Evolutionary conservation across 2,888 invertebrate genomes (phyloP).

Genomic region (Formica aserva): DNA sequence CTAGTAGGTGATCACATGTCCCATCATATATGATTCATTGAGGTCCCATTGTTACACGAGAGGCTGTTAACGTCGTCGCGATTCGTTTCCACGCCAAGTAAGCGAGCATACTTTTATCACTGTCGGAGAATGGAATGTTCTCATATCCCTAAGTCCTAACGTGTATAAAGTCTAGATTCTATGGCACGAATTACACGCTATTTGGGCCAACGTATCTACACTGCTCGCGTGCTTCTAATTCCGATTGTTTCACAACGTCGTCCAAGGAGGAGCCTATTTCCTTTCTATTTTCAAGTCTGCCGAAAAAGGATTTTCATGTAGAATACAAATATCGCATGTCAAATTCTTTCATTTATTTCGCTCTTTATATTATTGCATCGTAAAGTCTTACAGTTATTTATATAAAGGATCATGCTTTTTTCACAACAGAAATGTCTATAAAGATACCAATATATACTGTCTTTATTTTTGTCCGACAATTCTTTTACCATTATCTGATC

Average conservation of each 20-base stretch:
- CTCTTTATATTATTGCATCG: not conserved
- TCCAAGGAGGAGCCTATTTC: not conserved
- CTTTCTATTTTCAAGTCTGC: not conserved
- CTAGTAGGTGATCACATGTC: slow-evolving; percentile 22
- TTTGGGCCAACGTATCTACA: slow-evolving; percentile 9
- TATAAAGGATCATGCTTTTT: not conserved
- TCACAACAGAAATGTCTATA: not conserved
- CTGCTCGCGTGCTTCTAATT: slow-evolving; percentile 37
- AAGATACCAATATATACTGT: not conserved
- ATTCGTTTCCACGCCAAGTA: slow-evolving; percentile 34
- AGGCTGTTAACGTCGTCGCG: slow-evolving; percentile 12
- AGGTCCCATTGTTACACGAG: slow-evolving; percentile 27
- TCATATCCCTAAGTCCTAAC: slow-evolving; percentile 12
- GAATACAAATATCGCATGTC: not conserved
- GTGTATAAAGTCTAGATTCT: slow-evolving; percentile 37
- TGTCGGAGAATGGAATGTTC: slow-evolving; percentile 42
- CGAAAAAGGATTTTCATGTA: not conserved
- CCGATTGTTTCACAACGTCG: slow-evolving; percentile 13
- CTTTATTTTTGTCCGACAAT: not conserved
- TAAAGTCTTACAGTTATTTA: not conserved
- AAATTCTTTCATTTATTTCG: not conserved
- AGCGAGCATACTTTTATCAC: slow-evolving; percentile 47
- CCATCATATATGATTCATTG: slow-evolving; percentile 33
- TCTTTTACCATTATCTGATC: not conserved
- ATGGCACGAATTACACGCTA: slow-evolving; percentile 32